phyloP scores from a whole-genome alignment of 2,797 vertebrate species.

The Lacerta bilineata region DNA sequence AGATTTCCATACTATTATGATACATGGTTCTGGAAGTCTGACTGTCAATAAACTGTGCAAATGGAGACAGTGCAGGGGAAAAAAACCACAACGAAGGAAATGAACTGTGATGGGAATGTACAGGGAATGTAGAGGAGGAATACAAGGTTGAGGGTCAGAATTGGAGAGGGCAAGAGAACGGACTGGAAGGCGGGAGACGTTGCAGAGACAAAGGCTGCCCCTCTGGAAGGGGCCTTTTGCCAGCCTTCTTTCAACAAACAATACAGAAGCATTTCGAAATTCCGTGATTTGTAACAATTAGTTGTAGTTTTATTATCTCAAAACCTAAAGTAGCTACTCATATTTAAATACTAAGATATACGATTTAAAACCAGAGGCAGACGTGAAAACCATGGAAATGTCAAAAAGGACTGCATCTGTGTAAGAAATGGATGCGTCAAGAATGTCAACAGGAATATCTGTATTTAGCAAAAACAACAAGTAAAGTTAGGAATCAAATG shows the following conservation, averaged over 20 bases:
- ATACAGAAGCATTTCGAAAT: conserved; percentile 31
- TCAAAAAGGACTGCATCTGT: neutral
- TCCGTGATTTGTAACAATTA: conserved; percentile 14
- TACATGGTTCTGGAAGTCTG: neutral
- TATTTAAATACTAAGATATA: conserved; percentile 4
- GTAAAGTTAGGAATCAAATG: no score
- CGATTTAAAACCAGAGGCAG: conserved; percentile 29
- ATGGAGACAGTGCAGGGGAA: neutral
- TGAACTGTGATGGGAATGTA: neutral
- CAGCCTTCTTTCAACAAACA: neutral
- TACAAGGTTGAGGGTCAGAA: neutral
- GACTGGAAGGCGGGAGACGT: no score
- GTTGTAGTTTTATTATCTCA: conserved; percentile 26
- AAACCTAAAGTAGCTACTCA: neutral
- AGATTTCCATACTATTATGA: neutral
- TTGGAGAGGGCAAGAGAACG: neutral
- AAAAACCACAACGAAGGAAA: neutral
- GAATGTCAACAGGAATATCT: neutral
- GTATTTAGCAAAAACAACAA: no score
- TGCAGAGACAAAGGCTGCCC: neutral
- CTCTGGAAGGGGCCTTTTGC: neutral
- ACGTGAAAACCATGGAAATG: neutral
- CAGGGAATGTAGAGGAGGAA: neutral
- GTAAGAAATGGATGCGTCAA: neutral
- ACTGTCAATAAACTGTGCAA: neutral